phyloP scores from a whole-genome alignment of 2,797 vertebrate species.

The Glyptemys insculpta region DNA sequence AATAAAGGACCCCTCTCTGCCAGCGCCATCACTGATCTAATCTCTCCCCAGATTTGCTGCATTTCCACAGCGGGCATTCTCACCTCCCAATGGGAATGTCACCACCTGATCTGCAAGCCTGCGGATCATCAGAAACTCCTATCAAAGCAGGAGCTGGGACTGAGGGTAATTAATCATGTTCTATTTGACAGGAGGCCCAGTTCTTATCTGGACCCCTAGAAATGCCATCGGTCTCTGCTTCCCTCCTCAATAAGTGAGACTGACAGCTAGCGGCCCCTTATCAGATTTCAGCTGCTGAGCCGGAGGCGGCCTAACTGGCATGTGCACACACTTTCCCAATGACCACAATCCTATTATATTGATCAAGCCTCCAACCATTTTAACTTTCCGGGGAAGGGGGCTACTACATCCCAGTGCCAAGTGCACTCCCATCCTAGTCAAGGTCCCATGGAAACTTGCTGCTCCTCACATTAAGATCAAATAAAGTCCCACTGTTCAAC shows the following conservation, averaged over 20 bases:
- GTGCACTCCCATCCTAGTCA: not conserved
- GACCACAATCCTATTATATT: not conserved
- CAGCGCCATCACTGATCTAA: not conserved
- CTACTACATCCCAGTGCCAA: accelerated
- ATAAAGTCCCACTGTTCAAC: not conserved
- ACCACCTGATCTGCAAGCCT: slow-evolving; percentile 56
- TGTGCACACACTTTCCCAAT: slow-evolving; percentile 36
- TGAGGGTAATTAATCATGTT: slow-evolving; percentile 79
- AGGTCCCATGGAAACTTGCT: accelerated
- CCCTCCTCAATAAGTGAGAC: slow-evolving; percentile 69
- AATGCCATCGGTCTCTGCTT: slow-evolving; percentile 68
- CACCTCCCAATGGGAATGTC: slow-evolving; percentile 14
- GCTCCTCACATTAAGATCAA: not conserved
- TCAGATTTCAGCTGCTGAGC: slow-evolving; percentile 70
- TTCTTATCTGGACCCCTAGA: slow-evolving; percentile 80
- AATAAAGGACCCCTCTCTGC: not conserved
- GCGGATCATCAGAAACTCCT: slow-evolving; percentile 65
- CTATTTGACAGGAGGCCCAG: slow-evolving; percentile 76
- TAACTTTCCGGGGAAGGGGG: slow-evolving; percentile 23
- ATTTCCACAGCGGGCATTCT: slow-evolving; percentile 15
- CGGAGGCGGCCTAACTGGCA: slow-evolving; percentile 33
- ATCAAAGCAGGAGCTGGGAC: slow-evolving; percentile 64
- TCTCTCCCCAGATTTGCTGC: not conserved
- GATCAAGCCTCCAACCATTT: slow-evolving; percentile 6
- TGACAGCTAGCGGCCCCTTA: slow-evolving; percentile 74